Evolutionary conservation across 2,888 invertebrate species (phyloP).

Genomic region (Drosophila trichaetosa): DNA sequence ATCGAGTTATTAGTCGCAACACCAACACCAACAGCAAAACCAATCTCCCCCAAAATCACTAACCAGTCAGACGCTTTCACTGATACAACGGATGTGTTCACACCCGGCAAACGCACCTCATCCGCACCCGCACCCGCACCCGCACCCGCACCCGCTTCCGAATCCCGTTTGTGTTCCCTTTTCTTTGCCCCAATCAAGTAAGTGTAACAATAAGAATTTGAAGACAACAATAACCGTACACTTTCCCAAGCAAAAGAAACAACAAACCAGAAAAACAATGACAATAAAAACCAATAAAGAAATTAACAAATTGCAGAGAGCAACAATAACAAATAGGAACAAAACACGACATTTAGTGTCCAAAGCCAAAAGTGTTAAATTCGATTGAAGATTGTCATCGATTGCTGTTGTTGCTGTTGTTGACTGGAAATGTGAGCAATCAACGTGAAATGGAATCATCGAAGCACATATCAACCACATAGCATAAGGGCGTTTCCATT

Average conservation of each 20-base stretch:
- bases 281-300: conserved; percentile 80
- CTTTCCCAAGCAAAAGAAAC: conserved; percentile 42
- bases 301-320: conserved; percentile 75
- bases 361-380: conserved; percentile 69
- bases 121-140: too few species aligned
- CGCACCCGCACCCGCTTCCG: not conserved
- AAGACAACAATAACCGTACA: conserved; percentile 45
- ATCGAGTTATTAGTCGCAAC: conserved; percentile 53
- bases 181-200: conserved; percentile 39
- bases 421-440: conserved; percentile 42
- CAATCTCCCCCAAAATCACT: conserved; percentile 26
- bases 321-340: conserved; percentile 43
- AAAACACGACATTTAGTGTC: conserved; percentile 23
- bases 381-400: conserved; percentile 75
- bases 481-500: conserved; percentile 54
- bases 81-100: conserved; percentile 12
- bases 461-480: conserved; percentile 18
- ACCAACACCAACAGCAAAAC: conserved; percentile 20
- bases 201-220: conserved; percentile 64
- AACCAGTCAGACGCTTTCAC: conserved; percentile 55
- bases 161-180: not conserved
- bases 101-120: not conserved
- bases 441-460: conserved; percentile 44
- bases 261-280: conserved; percentile 46
- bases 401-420: conserved; percentile 25